These are phyloP conservation scores for Chelonus insularis DNA, from an alignment of 1,140 invertebrate genomes.

Conservation along the genomic window DNA sequence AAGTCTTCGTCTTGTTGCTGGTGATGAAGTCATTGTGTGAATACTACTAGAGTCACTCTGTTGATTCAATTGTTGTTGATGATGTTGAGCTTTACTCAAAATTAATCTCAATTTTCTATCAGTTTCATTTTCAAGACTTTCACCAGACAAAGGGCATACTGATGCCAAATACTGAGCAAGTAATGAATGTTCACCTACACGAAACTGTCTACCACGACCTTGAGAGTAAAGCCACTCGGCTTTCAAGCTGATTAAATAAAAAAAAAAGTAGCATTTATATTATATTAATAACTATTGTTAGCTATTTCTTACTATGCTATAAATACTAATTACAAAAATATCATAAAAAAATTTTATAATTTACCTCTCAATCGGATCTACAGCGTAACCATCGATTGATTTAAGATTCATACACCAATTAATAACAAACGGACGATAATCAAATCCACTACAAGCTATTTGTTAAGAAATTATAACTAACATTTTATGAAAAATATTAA, in stretches of 20 bases:
- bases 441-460: constrained; percentile 73
- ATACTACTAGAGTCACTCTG: constrained; percentile 60
- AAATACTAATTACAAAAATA: background rate
- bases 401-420: constrained; percentile 91
- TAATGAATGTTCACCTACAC: constrained; percentile 78
- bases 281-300: background rate
- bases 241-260: constrained; percentile 70
- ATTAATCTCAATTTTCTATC: constrained; percentile 84
- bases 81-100: constrained; percentile 85
- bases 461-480: constrained; percentile 54
- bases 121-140: constrained; percentile 78
- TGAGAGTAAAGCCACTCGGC: constrained; percentile 96
- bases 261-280: background rate
- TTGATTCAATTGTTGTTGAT: constrained; percentile 79
- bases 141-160: constrained; percentile 75
- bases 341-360: too few relatives aligned
- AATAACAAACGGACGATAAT: constrained; percentile 88
- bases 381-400: constrained; percentile 84
- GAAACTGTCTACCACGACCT: constrained; percentile 84
- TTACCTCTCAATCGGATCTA: constrained; percentile 88
- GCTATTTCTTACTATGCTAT: too few relatives aligned
- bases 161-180: constrained; percentile 81
- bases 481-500: too few relatives aligned
- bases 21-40: constrained; percentile 56
- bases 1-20: constrained; percentile 51